A percentile compares a stretch with the other conserved stretches of the same genome.
Conservation (phyloP, 2,888 invertebrate species). For the Limnephilus auricula region DNA sequence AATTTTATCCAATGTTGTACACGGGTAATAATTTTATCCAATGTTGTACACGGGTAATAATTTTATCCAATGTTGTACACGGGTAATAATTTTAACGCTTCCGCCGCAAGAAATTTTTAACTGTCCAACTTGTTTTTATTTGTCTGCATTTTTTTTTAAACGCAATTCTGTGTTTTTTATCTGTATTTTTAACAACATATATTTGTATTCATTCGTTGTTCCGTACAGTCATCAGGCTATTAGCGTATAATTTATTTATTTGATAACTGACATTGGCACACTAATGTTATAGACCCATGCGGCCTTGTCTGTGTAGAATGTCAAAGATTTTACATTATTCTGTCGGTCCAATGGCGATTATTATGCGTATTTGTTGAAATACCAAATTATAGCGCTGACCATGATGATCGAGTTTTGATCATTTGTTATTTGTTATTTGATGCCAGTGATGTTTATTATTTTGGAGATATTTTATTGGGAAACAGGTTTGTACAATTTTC, state of each 20-base stretch:
- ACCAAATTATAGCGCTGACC: neutral
- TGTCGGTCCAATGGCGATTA: neutral
- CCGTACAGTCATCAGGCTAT: neutral
- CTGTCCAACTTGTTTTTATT: too few species aligned
- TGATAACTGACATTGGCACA: neutral
- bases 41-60: too few species aligned
- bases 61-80: too few species aligned
- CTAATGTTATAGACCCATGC: neutral
- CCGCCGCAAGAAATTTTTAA: too few species aligned
- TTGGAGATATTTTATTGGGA: neutral
- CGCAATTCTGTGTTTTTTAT: neutral
- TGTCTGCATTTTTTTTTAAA: too few species aligned
- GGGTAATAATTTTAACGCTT: too few species aligned
- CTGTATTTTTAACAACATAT: too few species aligned
- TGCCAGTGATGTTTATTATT: neutral
- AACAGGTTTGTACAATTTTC: neutral
- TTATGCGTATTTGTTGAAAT: neutral
- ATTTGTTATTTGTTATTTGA: neutral
- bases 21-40: too few species aligned
- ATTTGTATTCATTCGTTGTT: neutral
- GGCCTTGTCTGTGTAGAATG: neutral
- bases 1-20: too few species aligned
- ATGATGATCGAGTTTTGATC: neutral
- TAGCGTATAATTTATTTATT: neutral
- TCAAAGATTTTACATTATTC: neutral